Evolutionary conservation across 2,888 invertebrate species (phyloP), one percentile per base, ranked within the genome.

Genomic region (Slavum lentiscoides): DNA sequence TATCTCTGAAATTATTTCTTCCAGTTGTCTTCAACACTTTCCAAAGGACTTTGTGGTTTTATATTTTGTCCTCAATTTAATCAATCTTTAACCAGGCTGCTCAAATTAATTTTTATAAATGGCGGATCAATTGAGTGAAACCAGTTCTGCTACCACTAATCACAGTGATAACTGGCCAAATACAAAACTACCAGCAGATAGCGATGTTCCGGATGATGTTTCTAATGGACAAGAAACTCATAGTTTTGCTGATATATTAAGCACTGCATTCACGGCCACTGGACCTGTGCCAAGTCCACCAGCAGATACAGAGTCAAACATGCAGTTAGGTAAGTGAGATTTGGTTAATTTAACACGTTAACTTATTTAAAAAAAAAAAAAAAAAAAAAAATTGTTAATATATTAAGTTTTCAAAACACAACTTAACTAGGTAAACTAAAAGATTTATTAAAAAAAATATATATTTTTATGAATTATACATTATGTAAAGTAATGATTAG

Each of bases 171-270:
- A 72, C 61, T 80, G 80, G 80, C 43, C 70, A 72, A 80, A 58
- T 66, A 72, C 72, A 66, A 80, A 80, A 53, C 43, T 80, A 64
- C 70, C 80, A 21, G 68, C 80, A 72, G 72, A 80, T 66, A 58
- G 23, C 23, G 80, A 80, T 72, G 80, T 72, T 64, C 19, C 80
- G 66, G 70, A 80, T 80, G 58, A 80, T 55, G 80, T 80, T 72
- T 72, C 80, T 58, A 80, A 80, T 66, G 64, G 80, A 39, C 80
- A 72, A 72, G 80, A 80, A 64, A 80, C 80, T 72, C 80, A 66
- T 80, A 80, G 80, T 72, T 80, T 80, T 80, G 80, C 80, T 62
- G 80, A 80, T 80, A 72, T 80, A 70, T 58, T 80, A 72, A 80
- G 80, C 55, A 80, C 80, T 23, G 80, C 80, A 72, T 80, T 80